A percentile compares a stretch with the other conserved stretches of the same genome.
Conservation (phyloP, 2,113 vertebrate genomes). For the Nerophis lumbriciformis region DNA sequence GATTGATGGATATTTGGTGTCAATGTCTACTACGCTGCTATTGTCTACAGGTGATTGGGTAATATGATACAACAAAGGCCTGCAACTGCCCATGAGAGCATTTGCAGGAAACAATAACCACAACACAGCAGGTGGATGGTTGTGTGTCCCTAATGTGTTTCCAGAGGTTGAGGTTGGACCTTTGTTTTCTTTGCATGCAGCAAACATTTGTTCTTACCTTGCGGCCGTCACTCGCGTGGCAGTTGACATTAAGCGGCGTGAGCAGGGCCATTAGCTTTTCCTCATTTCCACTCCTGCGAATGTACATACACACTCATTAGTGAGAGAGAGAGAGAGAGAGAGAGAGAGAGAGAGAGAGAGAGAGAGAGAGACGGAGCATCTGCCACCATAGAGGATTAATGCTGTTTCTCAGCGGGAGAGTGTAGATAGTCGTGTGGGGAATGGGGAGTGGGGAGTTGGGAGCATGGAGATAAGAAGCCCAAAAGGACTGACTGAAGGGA, state of each 20-base stretch:
- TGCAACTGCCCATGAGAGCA: conserved; percentile 12
- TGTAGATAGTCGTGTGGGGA: conserved; percentile 5
- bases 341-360: too few species aligned
- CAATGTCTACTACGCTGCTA: conserved; percentile 22
- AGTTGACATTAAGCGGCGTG: conserved; percentile 97
- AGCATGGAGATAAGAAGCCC: conserved; percentile 35
- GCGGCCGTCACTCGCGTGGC: conserved; percentile 94
- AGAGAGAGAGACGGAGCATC: conserved; percentile 15
- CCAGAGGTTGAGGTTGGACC: background rate
- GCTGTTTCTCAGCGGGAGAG: conserved; percentile 28
- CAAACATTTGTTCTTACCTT: conserved; percentile 77
- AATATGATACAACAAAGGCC: conserved; percentile 14
- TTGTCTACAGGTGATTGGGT: conserved; percentile 21
- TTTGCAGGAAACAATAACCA: conserved; percentile 2
- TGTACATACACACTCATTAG: conserved; percentile 20
- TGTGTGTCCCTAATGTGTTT: conserved; percentile 15
- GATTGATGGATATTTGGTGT: too few species aligned
- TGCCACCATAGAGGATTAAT: conserved; percentile 36
- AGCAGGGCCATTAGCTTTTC: conserved; percentile 99
- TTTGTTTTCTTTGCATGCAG: background rate
- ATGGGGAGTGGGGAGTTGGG: conserved; percentile 16
- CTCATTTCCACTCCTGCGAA: conserved; percentile 94
- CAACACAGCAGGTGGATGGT: background rate
- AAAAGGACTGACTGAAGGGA: conserved; percentile 26
- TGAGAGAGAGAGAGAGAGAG: too few species aligned